Evolutionary conservation across 2,113 vertebrate species (phyloP).

Genomic region (Chaetodon auriga): DNA sequence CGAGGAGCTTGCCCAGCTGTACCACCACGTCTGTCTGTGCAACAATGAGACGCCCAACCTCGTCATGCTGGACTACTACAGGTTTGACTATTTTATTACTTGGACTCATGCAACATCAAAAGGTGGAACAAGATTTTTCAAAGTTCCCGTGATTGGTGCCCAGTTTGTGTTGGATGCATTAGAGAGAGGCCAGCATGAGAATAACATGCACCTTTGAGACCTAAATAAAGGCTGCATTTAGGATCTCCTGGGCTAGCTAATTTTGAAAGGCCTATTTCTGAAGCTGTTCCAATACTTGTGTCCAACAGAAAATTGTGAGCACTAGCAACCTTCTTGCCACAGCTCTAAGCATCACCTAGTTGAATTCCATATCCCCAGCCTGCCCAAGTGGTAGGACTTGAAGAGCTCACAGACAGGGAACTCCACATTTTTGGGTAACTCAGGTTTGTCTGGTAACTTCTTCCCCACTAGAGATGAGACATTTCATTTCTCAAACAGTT

Average conservation of each 20-base stretch:
- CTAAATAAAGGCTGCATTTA: not conserved
- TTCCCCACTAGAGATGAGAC: not conserved
- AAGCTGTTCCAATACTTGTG: not conserved
- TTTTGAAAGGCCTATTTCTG: not conserved
- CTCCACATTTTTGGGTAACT: not conserved
- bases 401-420: too few relatives aligned
- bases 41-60: conserved; percentile 98
- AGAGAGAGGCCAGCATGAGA: not conserved
- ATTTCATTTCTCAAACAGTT: not conserved
- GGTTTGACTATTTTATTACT: conserved; percentile 48
- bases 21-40: conserved; percentile 98
- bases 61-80: conserved; percentile 98
- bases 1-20: conserved; percentile 97
- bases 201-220: not conserved
- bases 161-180: not conserved
- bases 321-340: not conserved
- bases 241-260: not conserved
- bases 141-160: not conserved
- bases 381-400: not conserved
- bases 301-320: not conserved
- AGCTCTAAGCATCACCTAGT: not conserved
- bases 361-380: not conserved
- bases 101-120: not conserved
- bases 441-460: not conserved
- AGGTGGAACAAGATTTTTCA: not conserved